Percentiles rank a stretch among this genome's conserved stretches.
phyloP scores from a whole-genome alignment of 2,888 invertebrate species.

The Minunthozetes semirufus region DNA sequence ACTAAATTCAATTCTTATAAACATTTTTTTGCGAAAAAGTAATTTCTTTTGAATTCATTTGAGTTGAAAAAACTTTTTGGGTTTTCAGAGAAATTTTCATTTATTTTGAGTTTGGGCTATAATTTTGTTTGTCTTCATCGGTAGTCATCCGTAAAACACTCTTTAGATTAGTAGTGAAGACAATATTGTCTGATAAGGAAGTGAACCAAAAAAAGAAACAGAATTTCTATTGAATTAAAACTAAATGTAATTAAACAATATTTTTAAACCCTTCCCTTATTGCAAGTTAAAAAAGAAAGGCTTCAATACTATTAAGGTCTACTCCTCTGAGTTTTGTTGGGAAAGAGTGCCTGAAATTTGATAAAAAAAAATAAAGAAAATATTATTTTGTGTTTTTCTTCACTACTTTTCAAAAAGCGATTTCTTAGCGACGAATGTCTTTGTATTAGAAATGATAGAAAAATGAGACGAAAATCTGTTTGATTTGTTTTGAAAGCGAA shows the following conservation, averaged over 20 bases:
- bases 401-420: neutral
- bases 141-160: too few relatives aligned
- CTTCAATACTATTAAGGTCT: too few relatives aligned
- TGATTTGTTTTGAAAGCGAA: neutral
- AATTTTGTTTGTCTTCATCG: too few relatives aligned
- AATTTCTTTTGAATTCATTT: neutral
- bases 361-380: neutral
- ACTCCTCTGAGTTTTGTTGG: neutral
- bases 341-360: neutral
- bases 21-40: neutral
- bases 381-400: neutral
- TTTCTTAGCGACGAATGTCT: neutral
- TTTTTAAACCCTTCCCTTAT: too few relatives aligned
- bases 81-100: neutral
- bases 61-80: neutral
- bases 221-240: too few relatives aligned
- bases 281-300: too few relatives aligned
- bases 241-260: too few relatives aligned
- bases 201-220: too few relatives aligned
- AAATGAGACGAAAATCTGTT: constrained; percentile 1
- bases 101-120: too few relatives aligned
- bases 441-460: neutral
- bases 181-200: too few relatives aligned
- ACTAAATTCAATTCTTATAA: neutral
- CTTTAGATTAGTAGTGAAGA: too few relatives aligned